Conservation (phyloP, 1,140 invertebrate species). For the Hylaeus anthracinus region DNA sequence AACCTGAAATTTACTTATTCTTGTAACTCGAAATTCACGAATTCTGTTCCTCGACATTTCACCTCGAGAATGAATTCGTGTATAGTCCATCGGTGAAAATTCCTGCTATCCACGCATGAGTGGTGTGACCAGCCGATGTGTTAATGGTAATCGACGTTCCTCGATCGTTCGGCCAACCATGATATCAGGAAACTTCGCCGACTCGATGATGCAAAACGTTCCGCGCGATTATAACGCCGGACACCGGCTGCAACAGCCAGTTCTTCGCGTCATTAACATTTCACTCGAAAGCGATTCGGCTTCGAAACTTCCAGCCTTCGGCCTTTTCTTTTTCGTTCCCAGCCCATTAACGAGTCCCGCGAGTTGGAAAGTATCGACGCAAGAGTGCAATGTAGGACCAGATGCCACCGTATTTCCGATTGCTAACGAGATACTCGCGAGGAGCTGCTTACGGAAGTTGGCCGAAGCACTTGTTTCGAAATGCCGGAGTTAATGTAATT, state of each 20-base stretch:
- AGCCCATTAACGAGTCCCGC: slow-evolving; percentile 21
- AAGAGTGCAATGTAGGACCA: slow-evolving; percentile 21
- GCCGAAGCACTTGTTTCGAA: background rate
- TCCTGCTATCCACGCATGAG: too few species aligned
- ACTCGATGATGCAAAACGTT: slow-evolving; percentile 16
- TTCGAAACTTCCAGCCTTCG: slow-evolving; percentile 20
- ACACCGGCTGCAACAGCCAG: slow-evolving; percentile 21
- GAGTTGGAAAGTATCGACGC: slow-evolving; percentile 26
- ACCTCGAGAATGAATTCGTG: too few species aligned
- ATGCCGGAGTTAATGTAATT: background rate
- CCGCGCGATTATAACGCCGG: background rate
- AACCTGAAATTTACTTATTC: too few species aligned
- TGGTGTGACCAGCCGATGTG: background rate
- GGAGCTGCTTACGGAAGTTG: background rate
- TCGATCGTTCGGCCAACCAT: background rate
- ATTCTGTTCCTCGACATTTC: too few species aligned
- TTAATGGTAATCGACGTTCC: slow-evolving; percentile 35
- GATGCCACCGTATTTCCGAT: slow-evolving; percentile 31
- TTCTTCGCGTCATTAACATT: slow-evolving; percentile 47
- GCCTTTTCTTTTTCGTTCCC: slow-evolving; percentile 18
- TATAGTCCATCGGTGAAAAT: too few species aligned
- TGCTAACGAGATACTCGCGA: background rate
- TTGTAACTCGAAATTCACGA: too few species aligned
- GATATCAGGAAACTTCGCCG: background rate
- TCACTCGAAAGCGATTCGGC: slow-evolving; percentile 35